These are phyloP conservation scores for Ophion costatus DNA, from an alignment of 2,888 invertebrate genomes.

Conservation along the genomic window DNA sequence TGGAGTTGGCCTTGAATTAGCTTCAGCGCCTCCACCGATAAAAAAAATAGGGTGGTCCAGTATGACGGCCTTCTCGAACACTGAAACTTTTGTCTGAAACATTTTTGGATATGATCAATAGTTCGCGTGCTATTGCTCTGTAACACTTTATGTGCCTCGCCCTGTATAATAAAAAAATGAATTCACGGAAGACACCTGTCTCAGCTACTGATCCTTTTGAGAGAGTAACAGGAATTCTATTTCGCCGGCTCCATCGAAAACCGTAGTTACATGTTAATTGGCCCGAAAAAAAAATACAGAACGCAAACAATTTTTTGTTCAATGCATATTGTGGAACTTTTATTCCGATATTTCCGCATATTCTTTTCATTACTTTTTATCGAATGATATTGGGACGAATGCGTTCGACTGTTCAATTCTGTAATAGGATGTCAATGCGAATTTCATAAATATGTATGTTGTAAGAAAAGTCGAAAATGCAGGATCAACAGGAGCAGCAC, in stretches of 20 bases:
- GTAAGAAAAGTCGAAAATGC: background rate
- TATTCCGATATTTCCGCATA: background rate
- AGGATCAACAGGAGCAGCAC: background rate
- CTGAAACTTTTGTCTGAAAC: too few relatives aligned
- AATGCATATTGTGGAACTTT: background rate
- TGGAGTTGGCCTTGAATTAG: too few relatives aligned
- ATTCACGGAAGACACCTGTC: background rate
- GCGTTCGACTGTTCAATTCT: too few relatives aligned
- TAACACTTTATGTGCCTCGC: too few relatives aligned
- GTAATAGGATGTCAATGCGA: background rate
- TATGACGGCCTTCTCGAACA: too few relatives aligned
- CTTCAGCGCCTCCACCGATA: too few relatives aligned
- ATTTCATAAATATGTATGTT: background rate
- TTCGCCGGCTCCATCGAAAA: background rate
- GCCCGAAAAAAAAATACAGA: background rate
- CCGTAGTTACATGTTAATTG: background rate
- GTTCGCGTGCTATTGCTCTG: too few relatives aligned
- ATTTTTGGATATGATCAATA: too few relatives aligned
- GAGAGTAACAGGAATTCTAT: slow-evolving; percentile 44
- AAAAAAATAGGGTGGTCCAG: too few relatives aligned
- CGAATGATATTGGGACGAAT: background rate
- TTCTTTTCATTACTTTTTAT: background rate
- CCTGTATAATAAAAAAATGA: slow-evolving; percentile 30
- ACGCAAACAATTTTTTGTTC: background rate
- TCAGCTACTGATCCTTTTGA: slow-evolving; percentile 14